A percentile compares a stretch with the other conserved stretches of the same genome.
phyloP scores from a whole-genome alignment of 2,888 invertebrate species.

The Erebia palarica region DNA sequence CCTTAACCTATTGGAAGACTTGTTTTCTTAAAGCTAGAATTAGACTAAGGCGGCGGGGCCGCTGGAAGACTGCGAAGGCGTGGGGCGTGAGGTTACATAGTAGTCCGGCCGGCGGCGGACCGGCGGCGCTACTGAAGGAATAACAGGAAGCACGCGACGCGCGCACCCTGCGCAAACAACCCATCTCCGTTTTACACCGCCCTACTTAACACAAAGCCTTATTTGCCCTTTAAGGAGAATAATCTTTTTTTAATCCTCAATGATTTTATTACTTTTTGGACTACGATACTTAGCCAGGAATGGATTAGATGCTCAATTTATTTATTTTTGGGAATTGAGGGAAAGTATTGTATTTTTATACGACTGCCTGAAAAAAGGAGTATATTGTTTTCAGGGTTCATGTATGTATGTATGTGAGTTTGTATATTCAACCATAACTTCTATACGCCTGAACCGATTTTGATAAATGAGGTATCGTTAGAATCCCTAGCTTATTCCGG shows the following conservation, averaged over 20 bases:
- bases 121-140: slow-evolving; percentile 73
- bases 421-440: too few relatives aligned
- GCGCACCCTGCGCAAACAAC: slow-evolving; percentile 78
- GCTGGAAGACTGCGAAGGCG: slow-evolving; percentile 69
- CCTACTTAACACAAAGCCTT: slow-evolving; percentile 27
- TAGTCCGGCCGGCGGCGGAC: slow-evolving; percentile 75
- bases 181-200: slow-evolving; percentile 50
- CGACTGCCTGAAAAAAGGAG: too few relatives aligned
- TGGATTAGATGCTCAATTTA: not conserved
- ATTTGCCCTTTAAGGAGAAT: slow-evolving; percentile 4
- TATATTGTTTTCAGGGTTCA: too few relatives aligned
- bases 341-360: not conserved
- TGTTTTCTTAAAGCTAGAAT: slow-evolving; percentile 68
- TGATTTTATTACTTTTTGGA: not conserved
- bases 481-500: too few relatives aligned
- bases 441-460: too few relatives aligned
- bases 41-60: slow-evolving; percentile 62
- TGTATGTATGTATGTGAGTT: too few relatives aligned
- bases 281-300: not conserved
- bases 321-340: too few relatives aligned
- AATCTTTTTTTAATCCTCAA: not conserved
- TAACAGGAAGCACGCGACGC: slow-evolving; percentile 60
- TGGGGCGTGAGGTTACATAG: slow-evolving; percentile 65
- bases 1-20: slow-evolving; percentile 80
- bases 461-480: too few relatives aligned